Percentiles rank a stretch among this genome's conserved stretches.
Conservation (phyloP, 2,888 invertebrate species). For the Megaustenia siamemsis region DNA sequence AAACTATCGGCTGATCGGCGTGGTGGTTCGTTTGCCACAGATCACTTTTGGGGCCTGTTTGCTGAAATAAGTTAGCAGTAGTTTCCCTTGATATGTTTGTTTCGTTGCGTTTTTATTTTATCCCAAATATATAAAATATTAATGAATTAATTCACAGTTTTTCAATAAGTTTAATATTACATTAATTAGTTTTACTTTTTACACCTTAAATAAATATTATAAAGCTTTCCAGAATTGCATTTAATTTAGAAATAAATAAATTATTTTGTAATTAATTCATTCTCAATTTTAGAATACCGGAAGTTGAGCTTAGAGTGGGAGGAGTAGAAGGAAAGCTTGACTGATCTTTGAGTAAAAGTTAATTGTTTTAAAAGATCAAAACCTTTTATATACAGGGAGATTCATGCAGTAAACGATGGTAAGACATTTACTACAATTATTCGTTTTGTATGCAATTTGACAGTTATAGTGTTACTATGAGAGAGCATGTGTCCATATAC, state of each 20-base stretch:
- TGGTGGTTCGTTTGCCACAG: neutral
- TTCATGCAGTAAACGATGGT: neutral
- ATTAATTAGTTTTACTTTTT: too few relatives aligned
- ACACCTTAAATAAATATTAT: too few relatives aligned
- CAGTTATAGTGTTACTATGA: too few relatives aligned
- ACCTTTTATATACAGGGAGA: neutral
- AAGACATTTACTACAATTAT: neutral
- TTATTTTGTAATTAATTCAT: too few relatives aligned
- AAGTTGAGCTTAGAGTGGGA: neutral
- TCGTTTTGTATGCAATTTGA: too few relatives aligned
- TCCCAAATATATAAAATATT: neutral
- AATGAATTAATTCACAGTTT: too few relatives aligned
- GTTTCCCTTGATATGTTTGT: neutral
- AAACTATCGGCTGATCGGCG: neutral
- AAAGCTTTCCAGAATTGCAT: too few relatives aligned
- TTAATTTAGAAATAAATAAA: too few relatives aligned
- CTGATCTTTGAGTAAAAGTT: neutral
- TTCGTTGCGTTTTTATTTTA: too few relatives aligned
- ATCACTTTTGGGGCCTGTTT: neutral
- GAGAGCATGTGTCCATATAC: too few relatives aligned
- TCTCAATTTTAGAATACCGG: constrained; percentile 3
- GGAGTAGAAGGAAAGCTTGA: constrained; percentile 8
- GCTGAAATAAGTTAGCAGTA: neutral
- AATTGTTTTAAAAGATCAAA: too few relatives aligned
- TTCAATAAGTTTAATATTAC: too few relatives aligned